These are phyloP conservation scores for Eulemur rufifrons DNA, from an alignment of 2,113 vertebrate genomes.

Conservation along the genomic window DNA sequence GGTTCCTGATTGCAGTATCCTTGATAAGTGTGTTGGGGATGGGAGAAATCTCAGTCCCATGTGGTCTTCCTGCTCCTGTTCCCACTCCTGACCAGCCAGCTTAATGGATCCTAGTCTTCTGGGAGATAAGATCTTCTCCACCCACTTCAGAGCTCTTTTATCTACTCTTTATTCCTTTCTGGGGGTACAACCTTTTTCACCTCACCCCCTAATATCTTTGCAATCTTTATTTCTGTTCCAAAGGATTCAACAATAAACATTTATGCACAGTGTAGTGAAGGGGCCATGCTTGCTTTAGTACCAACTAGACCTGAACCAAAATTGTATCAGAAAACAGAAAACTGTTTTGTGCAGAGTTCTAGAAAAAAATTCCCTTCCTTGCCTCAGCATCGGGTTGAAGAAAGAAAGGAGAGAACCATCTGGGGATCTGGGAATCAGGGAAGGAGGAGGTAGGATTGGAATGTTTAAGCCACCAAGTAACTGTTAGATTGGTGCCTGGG, in stretches of 20 bases:
- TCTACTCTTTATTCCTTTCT: neutral
- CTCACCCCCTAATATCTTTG: neutral
- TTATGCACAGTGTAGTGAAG: neutral
- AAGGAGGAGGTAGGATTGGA: neutral
- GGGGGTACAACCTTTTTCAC: neutral
- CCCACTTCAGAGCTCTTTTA: neutral
- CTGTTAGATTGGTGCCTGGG: neutral
- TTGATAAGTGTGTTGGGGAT: neutral
- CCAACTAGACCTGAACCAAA: neutral
- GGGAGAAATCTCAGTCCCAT: neutral
- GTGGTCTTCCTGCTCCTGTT: neutral
- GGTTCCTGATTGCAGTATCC: neutral
- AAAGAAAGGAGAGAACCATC: neutral
- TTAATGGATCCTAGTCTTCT: neutral
- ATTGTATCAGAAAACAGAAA: slow-evolving; percentile 8
- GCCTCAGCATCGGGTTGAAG: neutral
- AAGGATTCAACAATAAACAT: neutral
- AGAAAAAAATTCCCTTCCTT: neutral
- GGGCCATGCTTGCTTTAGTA: neutral
- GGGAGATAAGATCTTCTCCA: neutral
- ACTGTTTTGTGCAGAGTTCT: neutral
- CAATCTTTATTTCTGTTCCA: neutral
- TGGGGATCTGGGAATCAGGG: neutral
- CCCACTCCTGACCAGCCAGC: neutral
- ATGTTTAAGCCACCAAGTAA: neutral